Percentiles rank a stretch among this genome's conserved stretches.
These are phyloP conservation scores for Aphrocallistes beatrix DNA, from an alignment of 37 sponge, comb jelly and placozoan species.

Conservation along the genomic window DNA sequence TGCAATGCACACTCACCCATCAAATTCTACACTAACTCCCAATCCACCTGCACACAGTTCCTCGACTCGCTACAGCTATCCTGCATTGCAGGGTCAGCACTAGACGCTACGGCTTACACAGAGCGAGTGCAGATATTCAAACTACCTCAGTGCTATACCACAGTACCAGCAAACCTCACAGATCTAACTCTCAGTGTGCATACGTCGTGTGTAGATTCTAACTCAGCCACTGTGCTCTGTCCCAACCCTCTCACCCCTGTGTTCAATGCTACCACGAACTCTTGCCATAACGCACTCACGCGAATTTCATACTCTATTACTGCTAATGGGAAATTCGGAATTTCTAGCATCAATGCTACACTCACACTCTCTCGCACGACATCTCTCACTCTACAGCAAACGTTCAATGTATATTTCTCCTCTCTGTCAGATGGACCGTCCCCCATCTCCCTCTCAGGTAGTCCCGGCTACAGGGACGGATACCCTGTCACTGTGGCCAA, in stretches of 20 bases:
- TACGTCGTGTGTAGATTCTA: neutral
- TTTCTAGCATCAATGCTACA: neutral
- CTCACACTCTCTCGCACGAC: neutral
- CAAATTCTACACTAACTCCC: neutral
- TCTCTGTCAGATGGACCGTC: neutral
- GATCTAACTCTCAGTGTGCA: neutral
- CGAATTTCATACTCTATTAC: neutral
- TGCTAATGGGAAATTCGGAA: neutral
- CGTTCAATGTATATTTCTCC: neutral
- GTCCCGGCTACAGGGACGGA: neutral
- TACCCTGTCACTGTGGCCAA: neutral
- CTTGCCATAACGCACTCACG: neutral
- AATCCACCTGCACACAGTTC: neutral
- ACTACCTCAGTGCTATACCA: neutral
- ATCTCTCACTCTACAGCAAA: neutral
- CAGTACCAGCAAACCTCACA: neutral
- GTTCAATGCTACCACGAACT: neutral
- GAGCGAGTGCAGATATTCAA: neutral
- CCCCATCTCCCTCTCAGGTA: neutral
- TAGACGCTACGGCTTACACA: neutral
- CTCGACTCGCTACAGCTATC: neutral
- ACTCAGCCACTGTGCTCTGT: neutral
- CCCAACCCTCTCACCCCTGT: neutral
- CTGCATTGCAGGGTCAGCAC: neutral
- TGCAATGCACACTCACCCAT: neutral